Base-by-base conservation (phyloP, 1,140 invertebrate genomes). In the Monochamus saltuarius region DNA sequence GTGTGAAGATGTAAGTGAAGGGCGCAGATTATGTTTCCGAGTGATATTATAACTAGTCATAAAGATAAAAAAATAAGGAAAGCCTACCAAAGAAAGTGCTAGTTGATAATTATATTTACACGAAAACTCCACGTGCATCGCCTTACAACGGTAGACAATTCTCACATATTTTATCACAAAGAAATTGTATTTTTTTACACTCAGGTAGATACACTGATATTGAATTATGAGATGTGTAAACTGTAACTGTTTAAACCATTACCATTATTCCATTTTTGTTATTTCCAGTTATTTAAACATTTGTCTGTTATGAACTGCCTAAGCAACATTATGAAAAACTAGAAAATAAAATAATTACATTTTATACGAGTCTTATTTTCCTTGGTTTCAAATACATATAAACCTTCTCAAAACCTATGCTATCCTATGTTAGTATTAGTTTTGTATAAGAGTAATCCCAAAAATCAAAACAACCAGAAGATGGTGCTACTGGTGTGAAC, bases 31-130 rank as follows among this genome's bases (percentile, higher is more conserved):
- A 55, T 43, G 56, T 67, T 66, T 65, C 64, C 64, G 65, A 73
- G 73, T 74, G 73, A 74, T 74, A 74, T 71, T 66, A 68, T 70
- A 68, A 73, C 73, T 74, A 74, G 73, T 74, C 73, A 74, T 71
- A 67, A 60, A 66, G 62, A 56, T 67, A 68, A 54, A 61, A 70
- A 66, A 65, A 67, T 68, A 65, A 61, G 61, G 65, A 67, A 74
- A 73, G 73, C 70, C 67, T 73, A 74, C 73, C 73, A 74, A 74
- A 74, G 73, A 74, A 64, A 65, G 67, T 72, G 64, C 73, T 74
- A 74, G 71, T 74, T 74, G 60, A 73, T 67, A 59, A 69, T 64
- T 71, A 64, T 69, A 66, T 66, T 64, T 68, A 70, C 65, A 68
- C 61, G 59, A 62, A 64, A 53, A 64, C 46, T 59, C 47, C 46